Base-by-base conservation (phyloP, 2,113 vertebrate genomes). In the Coptodon bakossiorum region DNA sequence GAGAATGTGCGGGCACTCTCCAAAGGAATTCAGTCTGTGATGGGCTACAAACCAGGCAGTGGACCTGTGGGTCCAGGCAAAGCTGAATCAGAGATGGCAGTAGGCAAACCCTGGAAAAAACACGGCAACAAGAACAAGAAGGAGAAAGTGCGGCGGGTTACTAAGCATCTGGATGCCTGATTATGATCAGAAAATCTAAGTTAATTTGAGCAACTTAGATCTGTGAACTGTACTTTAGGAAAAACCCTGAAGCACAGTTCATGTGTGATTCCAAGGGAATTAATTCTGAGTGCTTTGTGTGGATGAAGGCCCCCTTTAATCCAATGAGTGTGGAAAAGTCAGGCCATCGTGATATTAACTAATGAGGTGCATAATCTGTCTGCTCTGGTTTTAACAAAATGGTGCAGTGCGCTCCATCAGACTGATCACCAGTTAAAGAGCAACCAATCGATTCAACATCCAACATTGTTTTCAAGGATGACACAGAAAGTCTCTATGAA, bases 41-140 rank as follows among this genome's bases (percentile, higher is more conserved):
- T 98, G 98, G 98, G 98, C n/a, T 98, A 97, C 90, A 97, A 96
- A 90, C 96, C 97, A 0, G 97, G 97, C 48, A 93, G 95, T 0
- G 96, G 97, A 78, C 95, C 95, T 0, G 63, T 95, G 11, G 87
- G 93, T 3, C 43, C 80, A 3, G 80, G 6, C 76, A 93, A 9
- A 43, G 53, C 92, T 1, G 22, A 85, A 48, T 57, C 22, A 7
- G 96, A 96, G 27, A 88, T 6, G 0, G 80, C 63, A 9, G 45
- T 36, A 1, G 97, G 97, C 40, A 99, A 99, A 87, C 98, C 98
- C 78, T 99, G 98, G 98, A 99, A 99, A 93, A 99, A 98, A 83
- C 99, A 99, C 0, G 97, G 98, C 10, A 99, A 99, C 97, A 96
- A 91, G 86, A 99, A 99, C 91, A 99, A 97, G 94, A 99, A 98